Conservation (phyloP, 2,113 vertebrate species). For the Laticauda laticaudata region DNA sequence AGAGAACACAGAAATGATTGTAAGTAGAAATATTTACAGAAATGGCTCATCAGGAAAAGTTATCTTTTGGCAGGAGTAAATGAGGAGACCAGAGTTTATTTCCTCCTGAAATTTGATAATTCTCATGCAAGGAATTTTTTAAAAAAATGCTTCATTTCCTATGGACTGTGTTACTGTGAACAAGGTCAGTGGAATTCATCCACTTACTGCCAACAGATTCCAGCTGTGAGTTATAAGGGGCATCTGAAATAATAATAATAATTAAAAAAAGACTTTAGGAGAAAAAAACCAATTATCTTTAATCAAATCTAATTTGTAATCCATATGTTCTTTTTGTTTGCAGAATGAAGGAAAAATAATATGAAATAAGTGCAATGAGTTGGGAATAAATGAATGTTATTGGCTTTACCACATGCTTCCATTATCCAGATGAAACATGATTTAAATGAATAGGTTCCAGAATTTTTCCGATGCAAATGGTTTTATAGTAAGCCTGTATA, state of each 20-base stretch:
- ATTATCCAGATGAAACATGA: conserved; percentile 6
- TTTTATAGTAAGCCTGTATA: not conserved
- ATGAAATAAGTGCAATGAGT: not conserved
- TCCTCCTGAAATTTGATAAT: not conserved
- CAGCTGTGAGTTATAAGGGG: not conserved
- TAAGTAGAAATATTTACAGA: not conserved
- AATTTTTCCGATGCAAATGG: not conserved
- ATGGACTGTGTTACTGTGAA: not conserved
- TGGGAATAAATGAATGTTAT: not conserved
- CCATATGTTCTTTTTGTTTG: not conserved
- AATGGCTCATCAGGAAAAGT: not conserved
- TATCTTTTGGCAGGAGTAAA: not conserved
- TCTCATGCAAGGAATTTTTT: not conserved
- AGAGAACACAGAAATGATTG: not conserved
- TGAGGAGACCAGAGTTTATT: not conserved
- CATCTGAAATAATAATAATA: not conserved
- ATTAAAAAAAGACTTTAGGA: not conserved
- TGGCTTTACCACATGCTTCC: conserved; percentile 16
- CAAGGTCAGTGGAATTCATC: not conserved
- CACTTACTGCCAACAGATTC: not conserved
- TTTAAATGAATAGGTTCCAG: not conserved
- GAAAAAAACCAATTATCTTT: not conserved
- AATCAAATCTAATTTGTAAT: conserved; percentile 30
- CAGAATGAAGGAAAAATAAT: not conserved
- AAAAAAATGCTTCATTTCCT: not conserved